These are phyloP conservation scores for Phrynocephalus forsythii DNA, from an alignment of 2,797 vertebrate species.

Conservation along the genomic window DNA sequence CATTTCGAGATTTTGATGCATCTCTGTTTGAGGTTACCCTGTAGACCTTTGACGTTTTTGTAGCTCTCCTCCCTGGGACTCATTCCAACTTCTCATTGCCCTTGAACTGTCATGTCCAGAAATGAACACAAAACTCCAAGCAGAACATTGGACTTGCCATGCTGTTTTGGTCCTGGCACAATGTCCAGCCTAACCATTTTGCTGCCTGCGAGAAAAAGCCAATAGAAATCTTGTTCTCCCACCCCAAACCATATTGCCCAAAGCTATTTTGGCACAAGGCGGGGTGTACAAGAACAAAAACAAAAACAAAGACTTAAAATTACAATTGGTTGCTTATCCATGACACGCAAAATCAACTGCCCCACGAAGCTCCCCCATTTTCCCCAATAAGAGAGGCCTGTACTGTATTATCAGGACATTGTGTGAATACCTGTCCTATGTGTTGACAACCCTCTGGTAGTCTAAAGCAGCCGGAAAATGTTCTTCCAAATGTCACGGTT, in stretches of 20 bases:
- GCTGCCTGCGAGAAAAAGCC: neutral
- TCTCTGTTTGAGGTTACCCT: neutral
- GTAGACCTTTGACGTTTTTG: neutral
- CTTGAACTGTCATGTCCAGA: neutral
- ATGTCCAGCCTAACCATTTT: neutral
- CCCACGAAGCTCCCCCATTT: neutral
- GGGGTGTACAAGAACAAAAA: too few relatives aligned
- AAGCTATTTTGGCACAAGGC: neutral
- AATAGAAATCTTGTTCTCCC: neutral
- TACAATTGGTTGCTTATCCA: neutral
- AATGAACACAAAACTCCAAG: neutral
- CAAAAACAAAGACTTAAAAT: neutral
- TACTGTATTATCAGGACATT: neutral
- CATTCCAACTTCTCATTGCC: neutral
- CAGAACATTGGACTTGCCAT: neutral
- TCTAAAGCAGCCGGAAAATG: neutral
- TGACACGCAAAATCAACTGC: neutral
- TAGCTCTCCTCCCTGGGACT: neutral
- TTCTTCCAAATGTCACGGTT: neutral
- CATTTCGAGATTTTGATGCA: neutral
- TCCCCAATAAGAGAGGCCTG: neutral
- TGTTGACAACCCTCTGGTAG: neutral
- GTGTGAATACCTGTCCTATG: neutral
- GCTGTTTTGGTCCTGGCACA: neutral
- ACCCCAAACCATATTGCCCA: neutral